A percentile compares a stretch with the other conserved stretches of the same genome.
phyloP scores from a whole-genome alignment of 2,113 vertebrate species.

The Rafetus swinhoei region DNA sequence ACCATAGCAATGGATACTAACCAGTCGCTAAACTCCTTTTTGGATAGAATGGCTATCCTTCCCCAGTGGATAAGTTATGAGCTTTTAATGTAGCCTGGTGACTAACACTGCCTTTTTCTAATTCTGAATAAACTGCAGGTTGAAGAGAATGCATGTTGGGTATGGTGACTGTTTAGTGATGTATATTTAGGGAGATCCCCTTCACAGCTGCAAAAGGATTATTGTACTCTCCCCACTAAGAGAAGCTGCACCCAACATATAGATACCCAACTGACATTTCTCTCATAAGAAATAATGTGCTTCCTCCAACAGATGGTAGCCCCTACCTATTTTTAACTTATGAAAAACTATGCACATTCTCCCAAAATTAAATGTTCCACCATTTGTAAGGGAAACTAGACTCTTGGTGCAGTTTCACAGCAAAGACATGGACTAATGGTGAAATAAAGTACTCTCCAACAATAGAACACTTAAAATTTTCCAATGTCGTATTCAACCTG shows the following conservation, averaged over 20 bases:
- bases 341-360: neutral
- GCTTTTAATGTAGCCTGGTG: neutral
- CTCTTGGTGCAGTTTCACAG: neutral
- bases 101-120: neutral
- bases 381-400: conserved; percentile 5
- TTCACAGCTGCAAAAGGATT: neutral
- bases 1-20: conserved; percentile 7
- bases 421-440: neutral
- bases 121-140: neutral
- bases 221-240: neutral
- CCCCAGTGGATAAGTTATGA: neutral
- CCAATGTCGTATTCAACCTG: neutral
- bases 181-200: conserved; percentile 16
- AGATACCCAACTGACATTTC: neutral
- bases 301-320: neutral
- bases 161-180: neutral
- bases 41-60: neutral
- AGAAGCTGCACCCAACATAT: neutral
- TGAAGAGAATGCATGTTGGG: neutral
- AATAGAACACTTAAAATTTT: neutral
- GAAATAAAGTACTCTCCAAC: neutral
- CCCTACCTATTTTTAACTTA: neutral
- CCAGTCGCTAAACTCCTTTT: neutral
- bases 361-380: neutral
- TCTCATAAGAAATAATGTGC: neutral